These are phyloP conservation scores for Drosophila parabipectinata DNA, from an alignment of 1,140 invertebrate genomes.

Conservation along the genomic window DNA sequence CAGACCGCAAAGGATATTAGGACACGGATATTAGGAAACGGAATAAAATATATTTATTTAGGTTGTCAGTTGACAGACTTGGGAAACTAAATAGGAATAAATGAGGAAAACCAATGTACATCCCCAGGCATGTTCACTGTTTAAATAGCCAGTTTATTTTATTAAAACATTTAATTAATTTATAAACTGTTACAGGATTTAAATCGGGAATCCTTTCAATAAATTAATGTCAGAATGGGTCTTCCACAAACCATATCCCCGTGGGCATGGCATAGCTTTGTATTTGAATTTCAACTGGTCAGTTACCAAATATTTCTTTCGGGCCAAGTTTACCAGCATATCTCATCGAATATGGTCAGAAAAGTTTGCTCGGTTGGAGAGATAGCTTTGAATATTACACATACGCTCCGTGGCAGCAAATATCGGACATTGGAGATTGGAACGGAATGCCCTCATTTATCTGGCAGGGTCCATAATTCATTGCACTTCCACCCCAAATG, in stretches of 20 bases:
- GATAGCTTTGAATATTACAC: constrained; percentile 11
- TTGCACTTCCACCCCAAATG: constrained; percentile 33
- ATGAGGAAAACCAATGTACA: background rate
- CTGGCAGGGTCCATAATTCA: constrained; percentile 68
- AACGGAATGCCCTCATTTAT: constrained; percentile 53
- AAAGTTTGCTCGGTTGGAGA: background rate
- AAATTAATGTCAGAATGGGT: too few relatives aligned
- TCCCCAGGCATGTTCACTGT: too few relatives aligned
- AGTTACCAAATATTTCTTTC: background rate
- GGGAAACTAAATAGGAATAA: background rate
- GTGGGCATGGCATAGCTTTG: background rate
- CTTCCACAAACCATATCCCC: background rate
- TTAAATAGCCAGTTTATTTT: background rate
- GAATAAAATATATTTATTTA: constrained; percentile 56
- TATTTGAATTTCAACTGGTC: background rate
- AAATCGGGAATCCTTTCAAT: background rate
- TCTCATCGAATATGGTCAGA: constrained; percentile 2
- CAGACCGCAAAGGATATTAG: constrained; percentile 6
- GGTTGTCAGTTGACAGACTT: constrained; percentile 22
- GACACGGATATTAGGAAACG: constrained; percentile 6
- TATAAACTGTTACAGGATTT: background rate
- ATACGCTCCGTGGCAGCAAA: constrained; percentile 41
- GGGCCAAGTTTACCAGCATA: background rate
- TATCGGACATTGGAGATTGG: constrained; percentile 17
- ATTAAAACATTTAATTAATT: background rate